phyloP scores from a whole-genome alignment of 2,113 vertebrate species.

The Eptatretus burgeri region DNA sequence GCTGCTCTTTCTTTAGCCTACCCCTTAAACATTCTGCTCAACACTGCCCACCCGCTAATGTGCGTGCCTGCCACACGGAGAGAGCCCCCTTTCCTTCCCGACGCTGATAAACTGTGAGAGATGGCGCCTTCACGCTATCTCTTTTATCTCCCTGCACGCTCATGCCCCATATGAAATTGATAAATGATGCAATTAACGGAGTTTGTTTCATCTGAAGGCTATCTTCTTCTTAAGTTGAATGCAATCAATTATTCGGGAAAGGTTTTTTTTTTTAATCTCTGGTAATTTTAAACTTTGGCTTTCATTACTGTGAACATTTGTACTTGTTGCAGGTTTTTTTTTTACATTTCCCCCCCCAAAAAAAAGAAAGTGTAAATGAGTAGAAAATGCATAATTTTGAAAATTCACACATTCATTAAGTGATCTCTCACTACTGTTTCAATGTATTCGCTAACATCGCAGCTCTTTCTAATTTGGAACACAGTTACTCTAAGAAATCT shows the following conservation, averaged over 20 bases:
- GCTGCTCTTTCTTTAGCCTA: no score
- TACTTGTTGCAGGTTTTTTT: neutral
- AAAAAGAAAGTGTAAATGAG: no score
- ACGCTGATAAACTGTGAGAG: constrained; percentile 3
- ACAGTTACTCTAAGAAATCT: neutral
- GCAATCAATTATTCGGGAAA: neutral
- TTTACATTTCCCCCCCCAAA: neutral
- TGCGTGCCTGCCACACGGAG: no score
- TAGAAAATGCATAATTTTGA: no score
- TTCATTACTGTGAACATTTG: no score
- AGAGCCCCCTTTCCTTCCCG: no score
- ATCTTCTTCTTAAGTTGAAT: constrained; percentile 1
- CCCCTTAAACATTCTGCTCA: no score
- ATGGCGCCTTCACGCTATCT: constrained; percentile 4
- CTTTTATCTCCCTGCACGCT: constrained; percentile 1
- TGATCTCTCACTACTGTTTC: constrained; percentile 10
- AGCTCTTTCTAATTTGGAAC: neutral
- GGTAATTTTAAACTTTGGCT: neutral
- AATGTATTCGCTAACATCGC: neutral
- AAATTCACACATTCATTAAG: constrained; percentile 11
- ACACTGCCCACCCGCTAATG: no score
- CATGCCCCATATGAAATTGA: neutral
- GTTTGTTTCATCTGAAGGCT: constrained; percentile 2
- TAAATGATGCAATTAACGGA: constrained; percentile 4
- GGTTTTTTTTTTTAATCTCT: neutral